Conservation (phyloP, 2,797 vertebrate genomes). For the Pithecia hirsuta region DNA sequence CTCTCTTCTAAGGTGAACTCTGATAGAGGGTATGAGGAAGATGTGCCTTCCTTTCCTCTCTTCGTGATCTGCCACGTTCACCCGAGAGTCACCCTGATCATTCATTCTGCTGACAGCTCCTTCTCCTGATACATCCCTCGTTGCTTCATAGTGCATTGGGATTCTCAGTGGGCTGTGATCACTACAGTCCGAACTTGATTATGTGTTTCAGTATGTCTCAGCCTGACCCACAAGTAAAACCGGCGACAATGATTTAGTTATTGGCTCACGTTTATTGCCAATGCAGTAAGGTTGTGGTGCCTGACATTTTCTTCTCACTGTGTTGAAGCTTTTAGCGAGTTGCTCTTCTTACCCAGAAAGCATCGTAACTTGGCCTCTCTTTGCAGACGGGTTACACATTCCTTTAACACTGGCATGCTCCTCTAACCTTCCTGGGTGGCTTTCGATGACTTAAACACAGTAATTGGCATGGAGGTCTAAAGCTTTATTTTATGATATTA, state of each 20-base stretch:
- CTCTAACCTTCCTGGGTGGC: constrained; percentile 72
- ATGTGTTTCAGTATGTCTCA: constrained; percentile 76
- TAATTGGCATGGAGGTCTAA: constrained; percentile 73
- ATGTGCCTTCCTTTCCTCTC: not conserved
- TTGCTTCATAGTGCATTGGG: constrained; percentile 52
- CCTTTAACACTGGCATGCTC: constrained; percentile 71
- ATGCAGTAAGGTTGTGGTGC: constrained; percentile 72
- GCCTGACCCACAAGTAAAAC: constrained; percentile 71
- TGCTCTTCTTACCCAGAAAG: constrained; percentile 77
- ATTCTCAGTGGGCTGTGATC: constrained; percentile 62
- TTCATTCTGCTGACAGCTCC: not conserved
- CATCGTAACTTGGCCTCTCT: constrained; percentile 75
- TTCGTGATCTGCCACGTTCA: not conserved
- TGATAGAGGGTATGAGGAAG: not conserved
- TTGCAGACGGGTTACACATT: constrained; percentile 75
- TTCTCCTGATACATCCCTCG: not conserved
- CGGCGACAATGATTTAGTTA: constrained; percentile 73
- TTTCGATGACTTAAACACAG: constrained; percentile 70
- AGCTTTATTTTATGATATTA: constrained; percentile 76
- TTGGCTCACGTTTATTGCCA: constrained; percentile 72
- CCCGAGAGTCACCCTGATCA: not conserved
- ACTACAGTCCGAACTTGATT: constrained; percentile 71
- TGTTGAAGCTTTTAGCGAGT: constrained; percentile 83
- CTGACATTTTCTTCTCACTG: constrained; percentile 80
- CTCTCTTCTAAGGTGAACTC: rapidly evolving